Evolutionary conservation across 2,113 vertebrate species (phyloP).

Genomic region (Leucopsar rothschildi): DNA sequence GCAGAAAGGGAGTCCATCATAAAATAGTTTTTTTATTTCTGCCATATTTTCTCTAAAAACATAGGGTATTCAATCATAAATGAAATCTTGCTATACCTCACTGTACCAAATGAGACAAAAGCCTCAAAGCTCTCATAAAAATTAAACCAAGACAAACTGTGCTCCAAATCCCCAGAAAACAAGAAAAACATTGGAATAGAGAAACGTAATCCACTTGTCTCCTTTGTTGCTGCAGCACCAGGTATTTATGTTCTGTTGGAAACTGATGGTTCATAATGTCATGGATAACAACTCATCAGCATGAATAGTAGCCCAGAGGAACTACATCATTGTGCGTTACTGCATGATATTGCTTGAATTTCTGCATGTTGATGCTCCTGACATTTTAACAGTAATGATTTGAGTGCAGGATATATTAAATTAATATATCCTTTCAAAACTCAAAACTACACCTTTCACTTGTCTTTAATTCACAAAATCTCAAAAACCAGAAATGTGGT

Average conservation of each 20-base stretch:
- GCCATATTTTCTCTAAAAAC: background rate
- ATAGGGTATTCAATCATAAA: background rate
- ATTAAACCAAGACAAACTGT: slow-evolving; percentile 47
- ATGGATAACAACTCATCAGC: background rate
- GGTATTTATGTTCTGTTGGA: background rate
- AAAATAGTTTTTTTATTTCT: background rate
- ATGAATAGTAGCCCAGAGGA: background rate
- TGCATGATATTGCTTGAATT: background rate
- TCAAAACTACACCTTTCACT: background rate
- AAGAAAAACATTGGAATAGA: background rate
- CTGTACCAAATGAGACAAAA: background rate
- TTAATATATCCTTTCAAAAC: background rate
- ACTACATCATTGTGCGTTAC: background rate
- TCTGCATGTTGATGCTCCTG: background rate
- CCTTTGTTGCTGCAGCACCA: background rate
- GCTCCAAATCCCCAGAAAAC: slow-evolving; percentile 13
- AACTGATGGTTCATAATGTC: background rate
- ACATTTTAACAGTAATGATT: background rate
- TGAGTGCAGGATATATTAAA: background rate
- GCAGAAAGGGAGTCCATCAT: background rate
- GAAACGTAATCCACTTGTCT: background rate
- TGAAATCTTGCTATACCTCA: background rate
- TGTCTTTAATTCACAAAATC: background rate
- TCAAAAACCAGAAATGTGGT: background rate
- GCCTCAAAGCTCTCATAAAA: slow-evolving; percentile 10